phyloP scores from a whole-genome alignment of 2,888 invertebrate genomes.

The Synergus gifuensis region DNA sequence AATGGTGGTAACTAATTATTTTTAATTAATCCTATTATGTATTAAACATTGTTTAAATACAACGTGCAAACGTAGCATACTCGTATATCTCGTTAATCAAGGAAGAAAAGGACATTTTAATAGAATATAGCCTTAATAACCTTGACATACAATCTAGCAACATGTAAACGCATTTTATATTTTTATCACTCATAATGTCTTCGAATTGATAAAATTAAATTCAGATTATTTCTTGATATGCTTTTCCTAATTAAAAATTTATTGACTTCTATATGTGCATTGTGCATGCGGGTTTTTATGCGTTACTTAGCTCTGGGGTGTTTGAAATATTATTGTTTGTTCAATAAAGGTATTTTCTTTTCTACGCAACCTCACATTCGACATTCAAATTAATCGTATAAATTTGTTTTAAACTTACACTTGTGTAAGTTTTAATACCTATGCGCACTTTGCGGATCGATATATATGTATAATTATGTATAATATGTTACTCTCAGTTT shows the following conservation, averaged over 20 bases:
- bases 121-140: background rate
- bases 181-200: background rate
- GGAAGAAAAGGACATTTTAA: slow-evolving; percentile 1
- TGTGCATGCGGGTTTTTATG: no score
- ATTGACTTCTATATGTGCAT: background rate
- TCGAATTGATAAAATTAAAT: background rate
- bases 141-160: background rate
- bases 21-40: background rate
- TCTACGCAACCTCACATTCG: slow-evolving; percentile 12
- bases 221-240: background rate
- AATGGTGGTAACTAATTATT: background rate
- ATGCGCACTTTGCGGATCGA: slow-evolving; percentile 7
- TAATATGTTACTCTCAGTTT: background rate
- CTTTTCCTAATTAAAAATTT: background rate
- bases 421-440: slow-evolving; percentile 12
- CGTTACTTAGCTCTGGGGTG: background rate
- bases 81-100: background rate
- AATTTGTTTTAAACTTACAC: slow-evolving; percentile 20
- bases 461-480: background rate
- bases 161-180: background rate
- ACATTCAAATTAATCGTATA: slow-evolving; percentile 23
- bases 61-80: slow-evolving; percentile 3
- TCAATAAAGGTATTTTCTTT: slow-evolving; percentile 15
- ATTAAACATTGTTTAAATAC: background rate
- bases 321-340: slow-evolving; percentile 19